A percentile compares a stretch with the other conserved stretches of the same genome.
Evolutionary conservation across 2,113 vertebrate genomes (phyloP).

Genomic region (Hylia prasina): DNA sequence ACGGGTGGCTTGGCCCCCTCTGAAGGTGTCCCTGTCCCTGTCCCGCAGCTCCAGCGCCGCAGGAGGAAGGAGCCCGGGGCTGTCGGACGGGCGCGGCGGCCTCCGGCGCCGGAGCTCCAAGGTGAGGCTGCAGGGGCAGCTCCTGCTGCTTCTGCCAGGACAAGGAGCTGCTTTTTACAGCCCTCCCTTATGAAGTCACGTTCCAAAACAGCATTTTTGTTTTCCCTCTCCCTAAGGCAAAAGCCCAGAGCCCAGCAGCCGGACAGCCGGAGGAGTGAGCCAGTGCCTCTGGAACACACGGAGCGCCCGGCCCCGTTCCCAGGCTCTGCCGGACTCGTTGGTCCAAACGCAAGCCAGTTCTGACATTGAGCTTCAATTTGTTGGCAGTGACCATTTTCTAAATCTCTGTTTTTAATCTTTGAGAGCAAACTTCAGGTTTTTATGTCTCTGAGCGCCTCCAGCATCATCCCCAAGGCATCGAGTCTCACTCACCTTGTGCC

Average conservation of each 20-base stretch:
- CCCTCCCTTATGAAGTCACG: accelerated
- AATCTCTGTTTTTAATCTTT: background rate
- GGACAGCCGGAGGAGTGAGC: background rate
- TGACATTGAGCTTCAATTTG: background rate
- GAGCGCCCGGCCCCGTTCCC: background rate
- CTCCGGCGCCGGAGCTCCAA: background rate
- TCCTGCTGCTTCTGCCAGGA: background rate
- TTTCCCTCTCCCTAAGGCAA: conserved; percentile 29
- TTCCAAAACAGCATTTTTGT: background rate
- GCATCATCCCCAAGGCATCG: background rate
- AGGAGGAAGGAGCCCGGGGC: background rate
- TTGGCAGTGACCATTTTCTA: conserved; percentile 1
- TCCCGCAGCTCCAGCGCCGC: background rate
- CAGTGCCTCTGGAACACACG: accelerated
- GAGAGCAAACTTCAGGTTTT: background rate
- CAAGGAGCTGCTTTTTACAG: background rate
- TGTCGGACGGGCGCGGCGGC: background rate
- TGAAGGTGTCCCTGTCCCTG: background rate
- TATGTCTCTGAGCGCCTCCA: background rate
- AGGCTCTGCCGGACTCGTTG: background rate
- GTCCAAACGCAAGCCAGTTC: background rate
- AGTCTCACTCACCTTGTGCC: background rate
- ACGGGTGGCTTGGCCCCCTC: background rate
- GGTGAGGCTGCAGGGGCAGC: background rate
- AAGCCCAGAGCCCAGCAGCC: conserved; percentile 1